Conservation (phyloP, 2,888 invertebrate species). For the Lepeophtheirus nordmannii region DNA sequence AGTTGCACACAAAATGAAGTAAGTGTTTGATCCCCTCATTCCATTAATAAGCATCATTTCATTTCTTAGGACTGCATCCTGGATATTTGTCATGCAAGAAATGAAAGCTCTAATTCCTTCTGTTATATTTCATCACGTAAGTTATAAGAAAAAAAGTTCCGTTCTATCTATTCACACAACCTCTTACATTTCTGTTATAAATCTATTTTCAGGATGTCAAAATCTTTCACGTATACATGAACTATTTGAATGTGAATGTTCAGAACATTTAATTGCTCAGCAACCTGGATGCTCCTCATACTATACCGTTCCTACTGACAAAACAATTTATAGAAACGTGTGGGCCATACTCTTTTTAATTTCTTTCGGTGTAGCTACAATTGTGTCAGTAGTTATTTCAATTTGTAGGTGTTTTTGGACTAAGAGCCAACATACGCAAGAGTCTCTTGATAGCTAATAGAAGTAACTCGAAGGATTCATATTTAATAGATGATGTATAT, state of each 20-base stretch:
- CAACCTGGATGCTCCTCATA: background rate
- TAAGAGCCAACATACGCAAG: background rate
- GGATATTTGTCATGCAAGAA: background rate
- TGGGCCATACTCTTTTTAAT: background rate
- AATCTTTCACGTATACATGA: background rate
- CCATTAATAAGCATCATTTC: background rate
- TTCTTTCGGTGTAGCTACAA: background rate
- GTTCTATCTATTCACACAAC: background rate
- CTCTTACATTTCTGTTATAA: background rate
- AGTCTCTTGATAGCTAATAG: too few species aligned
- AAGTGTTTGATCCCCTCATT: background rate
- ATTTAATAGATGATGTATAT: too few species aligned
- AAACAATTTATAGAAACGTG: background rate
- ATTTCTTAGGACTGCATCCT: background rate
- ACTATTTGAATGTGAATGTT: background rate
- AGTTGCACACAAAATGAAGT: background rate
- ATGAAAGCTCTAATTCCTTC: background rate
- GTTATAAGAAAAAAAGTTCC: background rate
- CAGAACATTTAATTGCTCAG: background rate
- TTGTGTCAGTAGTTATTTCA: background rate
- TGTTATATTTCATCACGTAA: background rate
- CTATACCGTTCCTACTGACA: background rate
- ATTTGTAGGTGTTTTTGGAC: background rate
- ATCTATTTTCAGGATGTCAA: background rate
- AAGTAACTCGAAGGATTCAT: too few species aligned